Conservation (phyloP, 2,888 invertebrate genomes). For the Diadegma fenestrale region DNA sequence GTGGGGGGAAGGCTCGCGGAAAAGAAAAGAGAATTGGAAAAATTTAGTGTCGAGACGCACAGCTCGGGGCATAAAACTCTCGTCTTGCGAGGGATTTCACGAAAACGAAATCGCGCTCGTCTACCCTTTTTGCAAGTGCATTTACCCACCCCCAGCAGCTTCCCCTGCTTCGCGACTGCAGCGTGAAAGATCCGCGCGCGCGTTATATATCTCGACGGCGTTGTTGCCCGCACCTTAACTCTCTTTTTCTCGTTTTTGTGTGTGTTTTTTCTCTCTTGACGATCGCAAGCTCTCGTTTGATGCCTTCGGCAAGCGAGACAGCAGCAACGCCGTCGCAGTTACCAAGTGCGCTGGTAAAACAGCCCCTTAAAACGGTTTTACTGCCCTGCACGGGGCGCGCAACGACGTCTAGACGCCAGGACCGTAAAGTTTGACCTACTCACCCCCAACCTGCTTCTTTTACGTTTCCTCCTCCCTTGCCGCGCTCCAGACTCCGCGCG, state of each 20-base stretch:
- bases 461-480: conserved; percentile 41
- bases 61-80: conserved; percentile 69
- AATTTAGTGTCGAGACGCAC: conserved; percentile 69
- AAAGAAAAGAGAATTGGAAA: conserved; percentile 62
- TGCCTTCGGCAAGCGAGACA: conserved; percentile 54
- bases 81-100: conserved; percentile 62
- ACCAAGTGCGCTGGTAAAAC: conserved; percentile 84
- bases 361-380: conserved; percentile 85
- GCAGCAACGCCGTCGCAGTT: conserved; percentile 73
- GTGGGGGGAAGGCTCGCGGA: neutral
- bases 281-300: conserved; percentile 44
- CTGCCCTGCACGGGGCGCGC: conserved; percentile 83
- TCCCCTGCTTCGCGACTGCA: conserved; percentile 21
- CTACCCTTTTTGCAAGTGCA: conserved; percentile 65
- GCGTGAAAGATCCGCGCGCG: conserved; percentile 42
- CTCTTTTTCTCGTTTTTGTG: neutral
- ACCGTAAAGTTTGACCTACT: conserved; percentile 85
- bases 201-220: conserved; percentile 34
- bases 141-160: conserved; percentile 38
- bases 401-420: conserved; percentile 84
- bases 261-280: conserved; percentile 33
- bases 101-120: conserved; percentile 70
- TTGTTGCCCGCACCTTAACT: conserved; percentile 36
- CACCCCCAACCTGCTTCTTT: conserved; percentile 78
- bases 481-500: conserved; percentile 28